Conservation (phyloP, 2,113 vertebrate genomes). For the Microtus montanus region DNA sequence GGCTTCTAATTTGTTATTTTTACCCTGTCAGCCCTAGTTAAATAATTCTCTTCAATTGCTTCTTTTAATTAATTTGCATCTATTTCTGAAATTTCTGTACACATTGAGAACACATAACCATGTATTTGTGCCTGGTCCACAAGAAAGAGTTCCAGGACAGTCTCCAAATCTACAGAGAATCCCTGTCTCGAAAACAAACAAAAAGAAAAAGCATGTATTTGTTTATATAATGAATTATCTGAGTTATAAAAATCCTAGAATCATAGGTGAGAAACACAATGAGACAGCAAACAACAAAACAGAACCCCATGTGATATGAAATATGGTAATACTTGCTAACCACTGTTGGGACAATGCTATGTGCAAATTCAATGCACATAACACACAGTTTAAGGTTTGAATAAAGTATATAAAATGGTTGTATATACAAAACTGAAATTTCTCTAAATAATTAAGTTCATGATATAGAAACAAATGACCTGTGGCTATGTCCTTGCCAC, state of each 20-base stretch:
- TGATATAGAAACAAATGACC: neutral
- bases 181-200: too few relatives aligned
- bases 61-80: neutral
- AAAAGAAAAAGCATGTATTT: too few relatives aligned
- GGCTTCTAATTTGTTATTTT: neutral
- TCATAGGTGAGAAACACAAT: neutral
- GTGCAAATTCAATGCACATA: too few relatives aligned
- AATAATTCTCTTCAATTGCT: neutral
- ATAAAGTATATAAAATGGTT: neutral
- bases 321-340: too few relatives aligned
- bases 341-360: neutral
- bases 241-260: neutral
- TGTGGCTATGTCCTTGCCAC: neutral
- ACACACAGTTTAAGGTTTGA: neutral
- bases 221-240: neutral
- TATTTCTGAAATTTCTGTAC: neutral
- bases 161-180: too few relatives aligned
- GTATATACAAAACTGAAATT: neutral
- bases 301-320: too few relatives aligned
- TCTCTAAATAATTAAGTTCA: neutral
- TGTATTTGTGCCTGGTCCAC: neutral
- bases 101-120: neutral
- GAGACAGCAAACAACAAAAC: neutral
- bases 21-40: neutral
- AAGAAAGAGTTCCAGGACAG: too few relatives aligned